Evolutionary conservation across 2,797 vertebrate genomes (phyloP).

Genomic region (Argentina silus): DNA sequence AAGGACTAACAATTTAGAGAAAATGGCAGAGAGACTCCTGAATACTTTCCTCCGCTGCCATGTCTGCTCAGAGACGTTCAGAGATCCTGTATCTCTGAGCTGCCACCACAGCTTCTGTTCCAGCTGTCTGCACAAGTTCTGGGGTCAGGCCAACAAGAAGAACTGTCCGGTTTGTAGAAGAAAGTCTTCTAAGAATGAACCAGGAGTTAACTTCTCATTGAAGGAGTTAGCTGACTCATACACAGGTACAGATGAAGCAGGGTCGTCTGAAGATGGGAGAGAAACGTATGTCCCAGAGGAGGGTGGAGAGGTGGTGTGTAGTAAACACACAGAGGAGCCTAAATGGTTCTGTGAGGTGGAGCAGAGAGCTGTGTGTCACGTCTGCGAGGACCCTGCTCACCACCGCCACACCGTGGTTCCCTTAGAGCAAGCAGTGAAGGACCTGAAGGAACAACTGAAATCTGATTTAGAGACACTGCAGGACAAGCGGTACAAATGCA

Average conservation of each 20-base stretch:
- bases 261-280: neutral
- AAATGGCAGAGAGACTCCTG: conserved; percentile 11
- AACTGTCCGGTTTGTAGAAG: conserved; percentile 23
- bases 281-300: neutral
- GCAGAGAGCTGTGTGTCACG: conserved; percentile 13
- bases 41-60: conserved; percentile 4
- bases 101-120: conserved; percentile 32
- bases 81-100: conserved; percentile 15
- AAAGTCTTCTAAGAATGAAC: conserved; percentile 1
- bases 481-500: neutral
- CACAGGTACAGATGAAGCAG: neutral
- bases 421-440: neutral
- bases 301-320: neutral
- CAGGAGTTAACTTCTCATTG: neutral
- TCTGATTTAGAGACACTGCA: neutral
- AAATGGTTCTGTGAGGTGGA: neutral
- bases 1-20: neutral
- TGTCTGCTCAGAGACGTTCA: conserved; percentile 26
- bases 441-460: neutral
- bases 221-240: conserved; percentile 20
- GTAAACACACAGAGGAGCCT: conserved; percentile 1
- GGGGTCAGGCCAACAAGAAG: conserved; percentile 1
- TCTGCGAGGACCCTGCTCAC: conserved; percentile 1
- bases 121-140: conserved; percentile 13
- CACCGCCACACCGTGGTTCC: neutral